Percentiles rank a stretch among this genome's conserved stretches.
phyloP scores from a whole-genome alignment of 2,113 vertebrate species.

The Myxocyprinus asiaticus region DNA sequence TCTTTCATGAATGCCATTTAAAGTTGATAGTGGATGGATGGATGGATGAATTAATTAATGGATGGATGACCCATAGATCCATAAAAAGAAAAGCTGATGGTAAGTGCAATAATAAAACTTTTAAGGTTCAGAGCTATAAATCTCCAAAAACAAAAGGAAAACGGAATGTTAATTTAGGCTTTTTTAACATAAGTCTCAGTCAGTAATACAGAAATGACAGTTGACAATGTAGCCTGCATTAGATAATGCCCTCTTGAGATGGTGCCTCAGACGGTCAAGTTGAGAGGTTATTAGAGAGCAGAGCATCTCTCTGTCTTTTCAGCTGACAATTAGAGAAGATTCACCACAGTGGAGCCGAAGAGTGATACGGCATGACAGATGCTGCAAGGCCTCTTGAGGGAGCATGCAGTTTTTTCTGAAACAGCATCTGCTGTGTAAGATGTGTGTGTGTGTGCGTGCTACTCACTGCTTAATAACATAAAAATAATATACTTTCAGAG shows the following conservation, averaged over 20 bases:
- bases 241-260: slow-evolving; percentile 3
- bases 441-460: neutral
- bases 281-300: slow-evolving; percentile 19
- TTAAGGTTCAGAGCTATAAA: neutral
- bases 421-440: neutral
- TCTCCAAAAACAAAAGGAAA: neutral
- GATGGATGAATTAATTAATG: too few relatives aligned
- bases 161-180: neutral
- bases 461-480: neutral
- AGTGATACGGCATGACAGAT: slow-evolving; percentile 36
- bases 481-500: neutral
- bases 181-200: neutral
- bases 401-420: neutral
- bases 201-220: slow-evolving; percentile 9
- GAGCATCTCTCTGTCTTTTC: slow-evolving; percentile 22
- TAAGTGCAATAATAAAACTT: too few relatives aligned
- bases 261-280: slow-evolving; percentile 12
- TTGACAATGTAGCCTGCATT: slow-evolving; percentile 18
- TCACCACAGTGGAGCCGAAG: neutral
- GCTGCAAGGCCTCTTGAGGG: slow-evolving; percentile 40
- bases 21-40: neutral
- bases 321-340: slow-evolving; percentile 44
- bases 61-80: too few relatives aligned
- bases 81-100: too few relatives aligned
- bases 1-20: neutral